A percentile compares a stretch with the other conserved stretches of the same genome.
These are phyloP conservation scores for Elysia crispata DNA, from an alignment of 2,888 invertebrate genomes.

Conservation along the genomic window DNA sequence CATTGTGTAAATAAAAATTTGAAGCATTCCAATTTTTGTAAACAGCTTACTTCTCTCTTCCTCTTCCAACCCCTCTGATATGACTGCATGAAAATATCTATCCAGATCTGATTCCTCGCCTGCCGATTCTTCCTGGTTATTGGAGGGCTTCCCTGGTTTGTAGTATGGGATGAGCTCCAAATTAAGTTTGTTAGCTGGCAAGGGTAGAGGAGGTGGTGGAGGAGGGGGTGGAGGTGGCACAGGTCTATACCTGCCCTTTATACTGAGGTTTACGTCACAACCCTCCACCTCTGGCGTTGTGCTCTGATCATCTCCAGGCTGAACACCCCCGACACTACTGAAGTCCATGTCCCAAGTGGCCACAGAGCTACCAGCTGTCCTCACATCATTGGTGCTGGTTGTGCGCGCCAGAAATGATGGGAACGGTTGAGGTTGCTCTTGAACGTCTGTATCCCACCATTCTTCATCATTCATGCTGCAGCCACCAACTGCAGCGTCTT, in stretches of 20 bases:
- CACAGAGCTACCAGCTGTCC: not conserved
- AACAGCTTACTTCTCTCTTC: conserved; percentile 55
- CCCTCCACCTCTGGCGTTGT: no score
- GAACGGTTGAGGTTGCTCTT: no score
- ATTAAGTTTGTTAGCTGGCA: not conserved
- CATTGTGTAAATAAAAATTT: no score
- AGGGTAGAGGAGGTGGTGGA: conserved; percentile 23
- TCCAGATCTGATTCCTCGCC: conserved; percentile 56
- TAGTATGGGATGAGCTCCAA: not conserved
- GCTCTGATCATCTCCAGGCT: no score
- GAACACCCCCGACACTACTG: no score
- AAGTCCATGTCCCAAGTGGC: not conserved
- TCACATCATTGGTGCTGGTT: not conserved
- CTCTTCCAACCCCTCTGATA: conserved; percentile 52
- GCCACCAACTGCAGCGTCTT: no score
- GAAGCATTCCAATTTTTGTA: no score
- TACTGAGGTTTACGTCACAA: no score
- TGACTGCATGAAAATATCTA: conserved; percentile 62
- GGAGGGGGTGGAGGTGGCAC: not conserved
- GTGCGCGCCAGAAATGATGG: not conserved
- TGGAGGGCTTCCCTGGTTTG: not conserved
- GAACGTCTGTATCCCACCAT: no score
- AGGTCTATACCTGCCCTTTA: not conserved
- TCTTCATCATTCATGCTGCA: no score
- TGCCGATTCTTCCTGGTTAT: not conserved